Conservation (phyloP, 30 jellyfish, hydroid and myxozoan species). For the Morbakka virulenta region DNA sequence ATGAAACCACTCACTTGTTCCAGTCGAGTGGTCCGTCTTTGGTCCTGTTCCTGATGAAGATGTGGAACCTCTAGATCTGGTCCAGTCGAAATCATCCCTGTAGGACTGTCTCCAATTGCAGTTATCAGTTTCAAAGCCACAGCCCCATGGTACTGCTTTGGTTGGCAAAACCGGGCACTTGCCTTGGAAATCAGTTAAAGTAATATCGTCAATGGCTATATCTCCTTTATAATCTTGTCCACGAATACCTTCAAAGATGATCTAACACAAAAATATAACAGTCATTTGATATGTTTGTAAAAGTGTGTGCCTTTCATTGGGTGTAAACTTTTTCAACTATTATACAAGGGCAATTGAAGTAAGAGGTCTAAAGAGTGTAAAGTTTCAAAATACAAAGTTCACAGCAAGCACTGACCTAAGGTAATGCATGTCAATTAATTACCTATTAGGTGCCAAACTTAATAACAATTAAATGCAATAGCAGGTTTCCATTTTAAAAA, state of each 20-base stretch:
- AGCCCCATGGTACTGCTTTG: slow-evolving; percentile 89
- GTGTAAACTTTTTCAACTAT: no score
- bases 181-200: slow-evolving; percentile 60
- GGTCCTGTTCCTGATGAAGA: slow-evolving; percentile 90
- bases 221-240: slow-evolving; percentile 97
- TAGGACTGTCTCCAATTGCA: slow-evolving; percentile 87
- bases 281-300: neutral
- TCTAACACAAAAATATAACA: slow-evolving; percentile 14
- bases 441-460: no score
- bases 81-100: slow-evolving; percentile 86
- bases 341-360: no score
- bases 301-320: no score
- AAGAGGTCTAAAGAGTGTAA: no score
- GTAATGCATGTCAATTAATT: no score
- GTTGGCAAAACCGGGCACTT: slow-evolving; percentile 75
- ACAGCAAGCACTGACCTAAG: no score
- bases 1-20: slow-evolving; percentile 57
- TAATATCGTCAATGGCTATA: slow-evolving; percentile 94
- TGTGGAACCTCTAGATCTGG: slow-evolving; percentile 81
- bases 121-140: slow-evolving; percentile 80
- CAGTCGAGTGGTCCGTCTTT: slow-evolving; percentile 76
- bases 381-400: no score
- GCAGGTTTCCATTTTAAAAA: no score
- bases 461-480: no score
- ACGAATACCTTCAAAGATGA: slow-evolving; percentile 87